These are phyloP conservation scores for Tortricodes alternella DNA, from an alignment of 2,888 invertebrate genomes.

Conservation along the genomic window DNA sequence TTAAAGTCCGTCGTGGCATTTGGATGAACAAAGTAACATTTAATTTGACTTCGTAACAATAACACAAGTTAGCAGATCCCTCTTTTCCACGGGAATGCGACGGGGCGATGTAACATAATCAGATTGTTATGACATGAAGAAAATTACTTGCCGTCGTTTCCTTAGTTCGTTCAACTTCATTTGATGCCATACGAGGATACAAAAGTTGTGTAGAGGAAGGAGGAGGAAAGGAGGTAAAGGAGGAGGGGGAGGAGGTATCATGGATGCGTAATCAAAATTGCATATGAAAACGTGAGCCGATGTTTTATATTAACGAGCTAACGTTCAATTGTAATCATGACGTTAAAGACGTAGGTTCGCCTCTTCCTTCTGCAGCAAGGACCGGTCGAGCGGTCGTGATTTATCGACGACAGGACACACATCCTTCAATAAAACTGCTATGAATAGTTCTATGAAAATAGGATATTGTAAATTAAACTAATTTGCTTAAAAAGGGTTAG, in stretches of 20 bases:
- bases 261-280: constrained; percentile 25
- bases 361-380: constrained; percentile 56
- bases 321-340: constrained; percentile 55
- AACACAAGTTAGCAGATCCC: constrained; percentile 39
- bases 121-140: constrained; percentile 41
- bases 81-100: constrained; percentile 30
- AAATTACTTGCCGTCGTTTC: constrained; percentile 39
- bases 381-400: constrained; percentile 47
- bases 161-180: constrained; percentile 37
- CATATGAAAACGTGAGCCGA: constrained; percentile 46
- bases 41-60: constrained; percentile 11
- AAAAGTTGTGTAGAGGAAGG: constrained; percentile 4
- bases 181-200: constrained; percentile 3
- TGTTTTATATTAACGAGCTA: constrained; percentile 50
- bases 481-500: no score
- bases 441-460: background rate
- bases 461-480: no score
- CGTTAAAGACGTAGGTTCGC: constrained; percentile 43
- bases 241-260: constrained; percentile 20
- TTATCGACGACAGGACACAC: no score
- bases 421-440: no score
- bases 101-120: constrained; percentile 26
- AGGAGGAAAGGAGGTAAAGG: constrained; percentile 13
- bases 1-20: background rate
- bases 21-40: constrained; percentile 6